Conservation (phyloP, 2,113 vertebrate genomes). For the Eudyptes chrysolophus region DNA sequence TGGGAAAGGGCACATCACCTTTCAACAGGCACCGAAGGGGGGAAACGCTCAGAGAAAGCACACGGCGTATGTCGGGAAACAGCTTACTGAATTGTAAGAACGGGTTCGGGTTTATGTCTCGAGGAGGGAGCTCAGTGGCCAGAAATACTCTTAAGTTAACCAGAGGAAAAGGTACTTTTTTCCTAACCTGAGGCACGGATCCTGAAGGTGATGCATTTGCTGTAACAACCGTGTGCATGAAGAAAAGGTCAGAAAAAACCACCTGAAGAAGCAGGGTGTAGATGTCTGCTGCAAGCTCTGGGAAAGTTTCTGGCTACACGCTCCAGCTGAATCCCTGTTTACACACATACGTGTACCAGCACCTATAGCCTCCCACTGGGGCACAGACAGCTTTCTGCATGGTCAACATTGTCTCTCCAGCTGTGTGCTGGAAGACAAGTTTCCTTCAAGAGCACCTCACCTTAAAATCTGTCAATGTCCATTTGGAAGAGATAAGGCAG, state of each 20-base stretch:
- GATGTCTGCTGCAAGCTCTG: neutral
- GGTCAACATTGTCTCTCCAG: neutral
- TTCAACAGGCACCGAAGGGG: neutral
- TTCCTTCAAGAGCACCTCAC: neutral
- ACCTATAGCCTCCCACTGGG: neutral
- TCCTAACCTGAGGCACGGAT: neutral
- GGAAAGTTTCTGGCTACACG: neutral
- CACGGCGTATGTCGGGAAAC: neutral
- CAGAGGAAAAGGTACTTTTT: neutral
- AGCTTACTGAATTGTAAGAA: neutral
- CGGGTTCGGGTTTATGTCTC: neutral
- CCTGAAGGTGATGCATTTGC: neutral
- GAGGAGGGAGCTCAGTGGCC: neutral
- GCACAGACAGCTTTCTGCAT: neutral
- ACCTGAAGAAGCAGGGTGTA: neutral
- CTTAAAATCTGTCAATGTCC: neutral
- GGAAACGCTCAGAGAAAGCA: neutral
- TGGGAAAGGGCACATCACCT: neutral
- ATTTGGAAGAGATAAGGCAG: neutral
- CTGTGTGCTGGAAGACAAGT: neutral
- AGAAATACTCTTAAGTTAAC: neutral
- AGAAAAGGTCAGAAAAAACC: neutral
- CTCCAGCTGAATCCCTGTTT: neutral
- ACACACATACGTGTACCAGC: neutral
- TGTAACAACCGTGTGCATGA: neutral